phyloP scores from a whole-genome alignment of 2,797 vertebrate species.

The Ibycter americanus region DNA sequence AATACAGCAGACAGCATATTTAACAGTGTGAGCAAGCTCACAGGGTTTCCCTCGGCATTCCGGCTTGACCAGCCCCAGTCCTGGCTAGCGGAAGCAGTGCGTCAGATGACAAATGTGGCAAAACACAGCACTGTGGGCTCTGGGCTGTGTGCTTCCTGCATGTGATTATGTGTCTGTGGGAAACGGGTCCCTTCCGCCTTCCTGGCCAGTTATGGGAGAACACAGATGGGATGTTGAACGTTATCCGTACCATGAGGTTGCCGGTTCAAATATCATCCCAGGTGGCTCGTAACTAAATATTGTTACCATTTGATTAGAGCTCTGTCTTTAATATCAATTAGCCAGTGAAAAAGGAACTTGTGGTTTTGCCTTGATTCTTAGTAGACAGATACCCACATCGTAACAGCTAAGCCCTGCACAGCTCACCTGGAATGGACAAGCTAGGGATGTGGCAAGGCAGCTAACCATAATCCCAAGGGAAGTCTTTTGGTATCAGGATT shows the following conservation, averaged over 20 bases:
- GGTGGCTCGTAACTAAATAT: neutral
- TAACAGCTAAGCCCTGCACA: fast-evolving
- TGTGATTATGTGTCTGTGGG: neutral
- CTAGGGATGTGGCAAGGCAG: neutral
- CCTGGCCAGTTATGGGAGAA: neutral
- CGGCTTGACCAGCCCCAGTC: neutral
- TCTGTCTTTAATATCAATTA: neutral
- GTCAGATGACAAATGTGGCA: neutral
- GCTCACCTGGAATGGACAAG: neutral
- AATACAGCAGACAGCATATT: neutral
- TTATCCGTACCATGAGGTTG: neutral
- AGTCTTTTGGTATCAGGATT: neutral
- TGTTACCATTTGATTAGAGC: neutral
- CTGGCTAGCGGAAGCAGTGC: neutral
- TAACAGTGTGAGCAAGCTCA: neutral
- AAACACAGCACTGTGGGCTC: neutral
- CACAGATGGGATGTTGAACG: neutral
- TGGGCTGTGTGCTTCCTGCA: neutral
- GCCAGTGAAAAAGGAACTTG: neutral
- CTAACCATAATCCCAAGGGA: neutral
- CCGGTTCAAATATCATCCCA: neutral
- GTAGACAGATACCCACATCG: neutral
- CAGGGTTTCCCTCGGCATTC: neutral
- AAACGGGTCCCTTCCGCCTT: neutral
- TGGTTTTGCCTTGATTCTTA: neutral